Evolutionary conservation across 2,888 invertebrate species (phyloP), one percentile per base, ranked within the genome.

Genomic region (Branchellion lobata): DNA sequence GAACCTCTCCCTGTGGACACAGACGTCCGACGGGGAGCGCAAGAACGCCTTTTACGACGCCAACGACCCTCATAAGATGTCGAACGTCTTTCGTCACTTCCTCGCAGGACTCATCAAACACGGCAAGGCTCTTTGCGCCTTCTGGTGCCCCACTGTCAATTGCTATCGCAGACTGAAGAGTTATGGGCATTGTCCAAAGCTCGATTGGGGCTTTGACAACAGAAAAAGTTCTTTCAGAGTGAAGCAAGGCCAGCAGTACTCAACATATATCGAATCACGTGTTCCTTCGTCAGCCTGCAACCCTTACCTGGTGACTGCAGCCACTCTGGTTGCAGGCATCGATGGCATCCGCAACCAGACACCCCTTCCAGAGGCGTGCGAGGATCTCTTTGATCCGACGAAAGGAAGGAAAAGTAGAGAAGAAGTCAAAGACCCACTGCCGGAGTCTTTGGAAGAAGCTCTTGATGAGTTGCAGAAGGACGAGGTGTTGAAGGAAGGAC

Each of bases 1-100:
- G 80, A 83, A 82, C 69, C 68, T 80, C 29, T 83, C 83, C n/a
- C 47, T 83, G 29, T 81, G 82, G 82, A n/a, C n/a, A n/a, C n/a
- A n/a, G n/a, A 36, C 34, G 1, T 57, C 11, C 11, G 36, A 51
- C 40, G 73, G 57, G 3, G n/a, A n/a, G n/a, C n/a, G n/a, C n/a
- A 47, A 27, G 3, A 80, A 81, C 47, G 76, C 68, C 29, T 81
- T 82, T 34, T 78, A 68, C 51, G 81, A 81, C 74, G 65, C 61
- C 0, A 40, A 24, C 27, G 61, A 75, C 31, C 29, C 47, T 1
- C 65, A 81, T 29, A 31, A 65, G 1, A 69, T 82, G 0, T 82
- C 82, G 18, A 11, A 40, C 8, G n/a, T 80, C 8, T 78, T 73
- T 27, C 21, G 68, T 21, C 72, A 81, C 51, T 83, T 80, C 81